Percentiles rank a stretch among this genome's conserved stretches.
These are phyloP conservation scores for Pungitius pungitius DNA, from an alignment of 2,113 vertebrate genomes.

Conservation along the genomic window DNA sequence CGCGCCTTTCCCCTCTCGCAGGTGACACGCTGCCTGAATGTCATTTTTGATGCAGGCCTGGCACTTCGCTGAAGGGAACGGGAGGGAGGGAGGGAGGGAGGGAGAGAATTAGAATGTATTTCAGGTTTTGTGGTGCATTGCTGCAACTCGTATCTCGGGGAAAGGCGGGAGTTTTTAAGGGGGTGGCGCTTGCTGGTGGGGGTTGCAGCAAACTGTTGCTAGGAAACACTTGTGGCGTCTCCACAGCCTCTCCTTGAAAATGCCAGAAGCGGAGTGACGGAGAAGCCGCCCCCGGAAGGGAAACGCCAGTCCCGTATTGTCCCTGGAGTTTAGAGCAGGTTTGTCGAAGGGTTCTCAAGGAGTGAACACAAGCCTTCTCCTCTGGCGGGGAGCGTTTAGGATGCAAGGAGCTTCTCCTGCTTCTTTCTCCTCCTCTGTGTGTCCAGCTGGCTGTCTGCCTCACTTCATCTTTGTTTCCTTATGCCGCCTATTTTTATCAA, in stretches of 20 bases:
- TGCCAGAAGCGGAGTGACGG: constrained; percentile 64
- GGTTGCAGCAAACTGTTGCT: constrained; percentile 79
- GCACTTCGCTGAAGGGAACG: constrained; percentile 28
- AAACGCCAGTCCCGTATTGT: constrained; percentile 68
- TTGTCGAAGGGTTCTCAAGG: constrained; percentile 57
- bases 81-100: constrained; percentile 14
- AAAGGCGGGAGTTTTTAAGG: constrained; percentile 58
- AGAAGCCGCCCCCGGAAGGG: constrained; percentile 48
- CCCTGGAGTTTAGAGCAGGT: constrained; percentile 57
- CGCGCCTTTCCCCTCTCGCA: constrained; percentile 46
- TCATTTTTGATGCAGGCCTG: constrained; percentile 59
- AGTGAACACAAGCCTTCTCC: constrained; percentile 38
- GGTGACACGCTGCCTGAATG: constrained; percentile 54
- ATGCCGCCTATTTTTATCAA: background rate
- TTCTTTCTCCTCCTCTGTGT: constrained; percentile 19
- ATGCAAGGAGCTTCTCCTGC: constrained; percentile 31
- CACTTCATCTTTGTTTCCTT: background rate
- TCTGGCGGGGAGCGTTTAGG: constrained; percentile 29
- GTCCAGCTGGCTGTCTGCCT: constrained; percentile 7
- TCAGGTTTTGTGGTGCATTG: constrained; percentile 82
- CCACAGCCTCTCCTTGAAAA: constrained; percentile 65
- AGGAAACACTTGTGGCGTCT: constrained; percentile 85
- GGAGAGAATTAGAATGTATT: constrained; percentile 73
- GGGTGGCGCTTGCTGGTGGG: constrained; percentile 2
- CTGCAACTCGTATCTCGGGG: constrained; percentile 70